Conservation (phyloP, 2,113 vertebrate genomes). For the Euleptes europaea region DNA sequence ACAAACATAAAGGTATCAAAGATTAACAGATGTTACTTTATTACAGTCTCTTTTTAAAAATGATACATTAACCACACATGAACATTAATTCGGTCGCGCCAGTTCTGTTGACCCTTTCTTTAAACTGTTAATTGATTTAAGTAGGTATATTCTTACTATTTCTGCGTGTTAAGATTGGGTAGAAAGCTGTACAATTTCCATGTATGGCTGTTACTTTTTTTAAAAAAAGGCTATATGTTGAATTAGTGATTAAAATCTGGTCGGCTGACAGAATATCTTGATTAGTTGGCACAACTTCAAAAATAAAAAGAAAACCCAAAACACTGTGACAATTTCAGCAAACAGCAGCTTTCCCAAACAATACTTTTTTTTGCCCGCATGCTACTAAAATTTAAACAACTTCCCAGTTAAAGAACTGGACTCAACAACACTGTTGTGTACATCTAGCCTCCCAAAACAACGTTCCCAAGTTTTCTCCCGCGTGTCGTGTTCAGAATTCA, state of each 20-base stretch:
- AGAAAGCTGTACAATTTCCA: background rate
- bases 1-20: conserved; percentile 74
- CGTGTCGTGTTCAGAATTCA: conserved; percentile 69
- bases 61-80: conserved; percentile 61
- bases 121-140: conserved; percentile 30
- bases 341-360: conserved; percentile 77
- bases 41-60: conserved; percentile 70
- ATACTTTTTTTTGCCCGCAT: conserved; percentile 69
- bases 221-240: conserved; percentile 33
- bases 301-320: conserved; percentile 45
- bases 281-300: conserved; percentile 76
- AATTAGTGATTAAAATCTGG: conserved; percentile 24
- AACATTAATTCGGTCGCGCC: conserved; percentile 75
- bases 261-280: conserved; percentile 44
- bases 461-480: conserved; percentile 48
- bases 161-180: conserved; percentile 26
- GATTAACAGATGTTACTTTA: conserved; percentile 70
- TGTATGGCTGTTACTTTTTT: conserved; percentile 55
- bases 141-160: conserved; percentile 25
- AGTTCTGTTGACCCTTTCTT: conserved; percentile 57
- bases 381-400: conserved; percentile 67
- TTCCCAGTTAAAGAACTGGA: conserved; percentile 66
- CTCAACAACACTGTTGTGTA: conserved; percentile 58
- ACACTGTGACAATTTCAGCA: conserved; percentile 73
- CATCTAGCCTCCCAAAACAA: conserved; percentile 50